Conservation (phyloP, 2,888 invertebrate species). For the Cylindroiulus punctatus region DNA sequence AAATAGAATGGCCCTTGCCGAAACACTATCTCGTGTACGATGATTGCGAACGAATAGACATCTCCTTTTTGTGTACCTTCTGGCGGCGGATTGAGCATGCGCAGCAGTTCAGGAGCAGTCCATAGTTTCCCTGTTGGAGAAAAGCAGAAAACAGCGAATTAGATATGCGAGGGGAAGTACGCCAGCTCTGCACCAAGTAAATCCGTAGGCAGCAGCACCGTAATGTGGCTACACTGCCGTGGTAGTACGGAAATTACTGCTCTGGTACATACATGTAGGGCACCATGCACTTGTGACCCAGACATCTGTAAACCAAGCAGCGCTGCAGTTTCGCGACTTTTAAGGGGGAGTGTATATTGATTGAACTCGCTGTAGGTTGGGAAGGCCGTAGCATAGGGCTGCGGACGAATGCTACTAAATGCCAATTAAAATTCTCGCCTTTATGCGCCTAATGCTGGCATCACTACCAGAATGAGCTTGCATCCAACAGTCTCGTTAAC, state of each 20-base stretch:
- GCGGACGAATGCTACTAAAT: background rate
- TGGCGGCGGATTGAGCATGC: constrained; percentile 70
- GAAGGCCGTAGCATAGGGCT: too few species aligned
- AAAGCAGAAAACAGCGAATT: constrained; percentile 42
- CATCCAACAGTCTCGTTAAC: background rate
- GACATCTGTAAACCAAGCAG: background rate
- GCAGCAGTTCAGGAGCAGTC: constrained; percentile 90
- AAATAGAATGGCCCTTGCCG: constrained; percentile 85
- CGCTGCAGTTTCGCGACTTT: background rate
- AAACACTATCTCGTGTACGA: constrained; percentile 79
- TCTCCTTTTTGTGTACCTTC: constrained; percentile 83
- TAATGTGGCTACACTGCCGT: background rate
- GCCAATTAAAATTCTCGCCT: background rate
- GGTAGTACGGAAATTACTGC: background rate
- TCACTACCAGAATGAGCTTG: background rate
- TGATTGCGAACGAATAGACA: constrained; percentile 87
- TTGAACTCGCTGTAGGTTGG: background rate
- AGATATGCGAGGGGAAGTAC: background rate
- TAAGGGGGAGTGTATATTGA: background rate
- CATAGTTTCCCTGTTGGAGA: constrained; percentile 78
- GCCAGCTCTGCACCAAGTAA: background rate
- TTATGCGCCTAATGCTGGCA: background rate
- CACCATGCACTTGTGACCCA: background rate
- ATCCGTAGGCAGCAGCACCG: background rate
- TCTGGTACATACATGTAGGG: background rate